phyloP scores from a whole-genome alignment of 2,888 invertebrate species.

The Xestoiulus laeticollis region DNA sequence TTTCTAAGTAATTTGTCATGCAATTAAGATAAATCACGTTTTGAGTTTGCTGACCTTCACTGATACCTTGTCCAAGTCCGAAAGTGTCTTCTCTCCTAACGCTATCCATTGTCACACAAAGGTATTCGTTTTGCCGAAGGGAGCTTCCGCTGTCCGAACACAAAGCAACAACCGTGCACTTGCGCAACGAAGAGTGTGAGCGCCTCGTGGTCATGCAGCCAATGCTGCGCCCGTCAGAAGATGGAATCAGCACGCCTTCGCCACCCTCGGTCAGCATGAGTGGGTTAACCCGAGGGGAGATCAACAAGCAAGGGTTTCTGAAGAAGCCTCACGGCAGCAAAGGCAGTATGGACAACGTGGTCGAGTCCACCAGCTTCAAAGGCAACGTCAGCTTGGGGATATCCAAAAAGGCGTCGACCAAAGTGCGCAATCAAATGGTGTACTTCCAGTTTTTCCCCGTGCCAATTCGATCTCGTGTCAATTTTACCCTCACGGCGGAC shows the following conservation, averaged over 20 bases:
- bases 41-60: too few relatives aligned
- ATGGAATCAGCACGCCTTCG: neutral
- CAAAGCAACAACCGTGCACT: slow-evolving; percentile 45
- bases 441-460: slow-evolving; percentile 49
- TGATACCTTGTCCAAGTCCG: neutral
- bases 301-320: slow-evolving; percentile 7
- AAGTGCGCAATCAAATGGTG: slow-evolving; percentile 41
- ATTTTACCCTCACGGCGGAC: neutral
- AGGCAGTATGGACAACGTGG: neutral
- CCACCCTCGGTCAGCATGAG: neutral
- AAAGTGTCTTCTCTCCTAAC: neutral
- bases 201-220: slow-evolving; percentile 4
- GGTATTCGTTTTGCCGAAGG: slow-evolving; percentile 51
- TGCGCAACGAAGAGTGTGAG: slow-evolving; percentile 47
- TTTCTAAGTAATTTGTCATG: too few relatives aligned
- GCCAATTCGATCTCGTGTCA: slow-evolving; percentile 47
- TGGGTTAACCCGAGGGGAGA: neutral
- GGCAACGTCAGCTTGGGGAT: neutral
- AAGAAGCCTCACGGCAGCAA: neutral
- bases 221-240: neutral
- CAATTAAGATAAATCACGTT: too few relatives aligned
- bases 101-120: neutral
- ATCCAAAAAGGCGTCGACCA: neutral
- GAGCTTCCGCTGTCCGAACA: slow-evolving; percentile 42
- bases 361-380: neutral